Evolutionary conservation across 2,113 vertebrate species (phyloP), one percentile per base, ranked within the genome.

Genomic region (Colinus virginianus): DNA sequence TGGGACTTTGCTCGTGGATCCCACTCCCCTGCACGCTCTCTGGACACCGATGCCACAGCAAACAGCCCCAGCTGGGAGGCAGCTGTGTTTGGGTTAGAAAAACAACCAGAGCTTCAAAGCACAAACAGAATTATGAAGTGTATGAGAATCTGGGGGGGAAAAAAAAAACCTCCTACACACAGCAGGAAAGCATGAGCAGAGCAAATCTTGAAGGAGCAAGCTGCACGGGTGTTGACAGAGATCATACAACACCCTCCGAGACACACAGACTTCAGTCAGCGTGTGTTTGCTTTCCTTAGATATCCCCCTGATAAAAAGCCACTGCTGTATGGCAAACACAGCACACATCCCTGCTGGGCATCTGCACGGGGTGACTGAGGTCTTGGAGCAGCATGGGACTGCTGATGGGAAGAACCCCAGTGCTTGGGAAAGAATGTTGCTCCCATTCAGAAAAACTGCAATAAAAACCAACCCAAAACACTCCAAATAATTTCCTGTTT

Each of bases 151-250:
- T 84, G 80, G 30, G 43, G 75, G 62, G 19, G 14, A 59, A 76
- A 74, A 56, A 81, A 23, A 74, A 75, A 48, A 22, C 56, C 89
- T 96, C 89, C 94, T 78, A 85, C 84, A 74, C 89, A 75, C 36
- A 62, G 74, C 6, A 2, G 43, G 32, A 45, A 68, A 84, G 43
- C 48, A 40, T 0, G 68, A 94, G 75, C 46, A 75, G 46, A 87
- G 74, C 63, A 88, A 94, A 61, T 72, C 83, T 85, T 88, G 78
- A 55, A 87, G 78, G 75, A 90, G 36, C 11, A 10, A 77, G 53
- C 70, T 89, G 82, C 80, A 88, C 64, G 70, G 63, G 78, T 87
- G 92, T 63, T 95, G 89, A 94, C 90, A 84, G 91, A 51, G 81
- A 67, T 88, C 92, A 91, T 4, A n/a, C 48, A 93, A 86, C 90